phyloP scores from a whole-genome alignment of 1,140 invertebrate genomes.

The Dryas iulia region DNA sequence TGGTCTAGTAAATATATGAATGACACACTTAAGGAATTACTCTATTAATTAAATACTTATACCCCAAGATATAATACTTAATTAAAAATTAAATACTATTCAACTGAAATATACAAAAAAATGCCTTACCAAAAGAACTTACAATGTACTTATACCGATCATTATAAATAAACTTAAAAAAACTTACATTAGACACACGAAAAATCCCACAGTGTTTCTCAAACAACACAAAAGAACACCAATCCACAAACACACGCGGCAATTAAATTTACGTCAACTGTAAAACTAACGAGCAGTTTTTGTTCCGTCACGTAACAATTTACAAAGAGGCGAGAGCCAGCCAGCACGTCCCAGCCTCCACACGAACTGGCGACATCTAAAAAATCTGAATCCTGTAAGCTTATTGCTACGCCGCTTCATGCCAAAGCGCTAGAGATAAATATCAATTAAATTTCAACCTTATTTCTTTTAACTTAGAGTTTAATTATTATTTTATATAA shows the following conservation, averaged over 20 bases:
- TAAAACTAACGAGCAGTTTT: constrained; percentile 32
- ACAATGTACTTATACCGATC: too few species aligned
- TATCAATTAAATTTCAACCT: constrained; percentile 29
- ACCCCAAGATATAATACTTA: too few species aligned
- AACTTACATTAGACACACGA: constrained; percentile 33
- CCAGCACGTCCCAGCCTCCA: constrained; percentile 55
- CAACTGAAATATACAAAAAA: neutral
- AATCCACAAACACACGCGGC: constrained; percentile 52
- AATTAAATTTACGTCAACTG: constrained; percentile 48
- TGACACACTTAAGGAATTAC: too few species aligned
- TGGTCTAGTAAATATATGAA: too few species aligned
- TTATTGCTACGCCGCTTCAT: constrained; percentile 65
- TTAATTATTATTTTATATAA: neutral
- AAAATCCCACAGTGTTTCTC: constrained; percentile 31
- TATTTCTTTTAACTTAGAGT: neutral
- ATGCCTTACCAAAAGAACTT: neutral
- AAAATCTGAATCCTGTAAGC: constrained; percentile 74
- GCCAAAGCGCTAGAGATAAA: constrained; percentile 41
- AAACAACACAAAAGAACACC: constrained; percentile 36
- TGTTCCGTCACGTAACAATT: constrained; percentile 43
- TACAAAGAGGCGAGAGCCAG: constrained; percentile 27
- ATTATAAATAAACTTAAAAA: neutral
- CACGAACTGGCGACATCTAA: constrained; percentile 67
- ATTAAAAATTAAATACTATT: too few species aligned
- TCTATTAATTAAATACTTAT: too few species aligned